Base-by-base conservation (phyloP, 2,888 invertebrate species). In the Synergus itoensis region DNA sequence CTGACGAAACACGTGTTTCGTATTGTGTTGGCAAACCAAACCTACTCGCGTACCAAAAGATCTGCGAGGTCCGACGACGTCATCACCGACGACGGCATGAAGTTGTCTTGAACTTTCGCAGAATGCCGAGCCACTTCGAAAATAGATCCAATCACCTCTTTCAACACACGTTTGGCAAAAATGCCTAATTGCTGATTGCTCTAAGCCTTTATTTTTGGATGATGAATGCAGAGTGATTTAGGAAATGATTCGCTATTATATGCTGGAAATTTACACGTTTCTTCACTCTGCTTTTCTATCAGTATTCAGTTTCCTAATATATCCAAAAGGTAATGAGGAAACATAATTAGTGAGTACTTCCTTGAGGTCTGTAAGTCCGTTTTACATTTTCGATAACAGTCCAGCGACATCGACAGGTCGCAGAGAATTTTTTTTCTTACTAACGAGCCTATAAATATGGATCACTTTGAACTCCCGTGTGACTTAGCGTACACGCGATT, bases 371-470 rank as follows among this genome's bases (percentile, higher is more conserved):
- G 67, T 43, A 41, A 64, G 36, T 16, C 64, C 45, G 14, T 45
- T 67, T 67, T 45, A 67, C 67, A 45, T 45, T 67, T 45, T 67
- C 65, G 65, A 67, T 67, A 67, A 43, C 21, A 43, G 67, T 43
- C 5, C 14, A 43, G 67, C 43, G 65, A 45, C 45, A 43, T 67
- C 67, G 45, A 67, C 64, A 64, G 64, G 64, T 64, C 64, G 36
- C 40, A 8, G 40, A 8, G 67, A 45, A 67, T 67, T 67, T 67
- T 65, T 67, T 21, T 67, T 43, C 67, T 67, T 81, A 79, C 85
- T 87, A 88, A 88, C 86, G 86, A 88, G 85, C 87, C 84, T 86
- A 87, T 88, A 88, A 88, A 88, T 88, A 88, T 87, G 86, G 85
- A 87, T 88, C 80, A 78, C 84, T 88, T 88, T 86, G 85, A 88